These are phyloP conservation scores for Odontomachus brunneus DNA, from an alignment of 1,140 invertebrate species.

Conservation along the genomic window DNA sequence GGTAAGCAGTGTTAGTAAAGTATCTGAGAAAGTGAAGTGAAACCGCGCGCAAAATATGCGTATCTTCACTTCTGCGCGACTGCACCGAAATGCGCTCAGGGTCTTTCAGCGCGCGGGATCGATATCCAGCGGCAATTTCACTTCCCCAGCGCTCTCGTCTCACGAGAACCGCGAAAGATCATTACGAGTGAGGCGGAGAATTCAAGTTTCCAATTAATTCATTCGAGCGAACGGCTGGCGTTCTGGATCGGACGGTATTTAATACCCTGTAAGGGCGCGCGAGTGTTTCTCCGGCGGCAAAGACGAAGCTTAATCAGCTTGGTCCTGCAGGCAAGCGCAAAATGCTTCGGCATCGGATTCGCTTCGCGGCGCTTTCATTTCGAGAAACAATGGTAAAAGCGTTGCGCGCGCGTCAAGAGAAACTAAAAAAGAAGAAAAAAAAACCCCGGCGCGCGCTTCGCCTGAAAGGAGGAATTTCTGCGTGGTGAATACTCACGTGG, in stretches of 20 bases:
- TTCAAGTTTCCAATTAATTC: conserved; percentile 45
- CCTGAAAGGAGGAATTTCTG: not conserved
- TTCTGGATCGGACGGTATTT: conserved; percentile 24
- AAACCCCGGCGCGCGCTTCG: not conserved
- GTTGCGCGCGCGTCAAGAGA: not conserved
- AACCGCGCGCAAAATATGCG: no score
- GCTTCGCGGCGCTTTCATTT: not conserved
- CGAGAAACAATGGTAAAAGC: conserved; percentile 9
- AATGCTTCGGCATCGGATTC: not conserved
- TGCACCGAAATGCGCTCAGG: no score
- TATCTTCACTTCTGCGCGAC: no score
- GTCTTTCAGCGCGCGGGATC: not conserved
- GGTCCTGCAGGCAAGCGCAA: not conserved
- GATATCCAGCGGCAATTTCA: conserved; percentile 38
- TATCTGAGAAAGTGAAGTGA: no score
- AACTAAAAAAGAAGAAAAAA: not conserved
- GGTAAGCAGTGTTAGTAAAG: not conserved
- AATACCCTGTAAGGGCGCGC: conserved; percentile 2
- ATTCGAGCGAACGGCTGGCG: not conserved
- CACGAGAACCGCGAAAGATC: not conserved
- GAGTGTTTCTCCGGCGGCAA: not conserved
- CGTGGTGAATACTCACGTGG: not conserved
- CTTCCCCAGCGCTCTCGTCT: not conserved
- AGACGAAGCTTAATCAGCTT: conserved; percentile 27
- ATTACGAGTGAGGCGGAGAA: not conserved